These are phyloP conservation scores for Plecotus auritus DNA, from an alignment of 2,113 vertebrate genomes.

Conservation along the genomic window DNA sequence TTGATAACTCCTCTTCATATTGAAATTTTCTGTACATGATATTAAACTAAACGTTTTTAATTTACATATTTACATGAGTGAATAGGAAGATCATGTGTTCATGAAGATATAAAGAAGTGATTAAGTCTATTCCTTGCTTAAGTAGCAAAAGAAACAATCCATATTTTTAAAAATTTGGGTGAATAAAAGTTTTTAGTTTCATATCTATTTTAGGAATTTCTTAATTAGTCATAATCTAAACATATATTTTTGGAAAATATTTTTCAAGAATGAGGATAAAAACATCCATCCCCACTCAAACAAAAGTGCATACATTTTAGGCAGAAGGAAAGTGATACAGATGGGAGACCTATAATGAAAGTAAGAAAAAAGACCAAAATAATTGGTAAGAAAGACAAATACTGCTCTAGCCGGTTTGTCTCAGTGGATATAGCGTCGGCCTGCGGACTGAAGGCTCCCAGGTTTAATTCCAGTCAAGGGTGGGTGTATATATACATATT, in stretches of 20 bases:
- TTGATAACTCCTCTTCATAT: neutral
- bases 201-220: neutral
- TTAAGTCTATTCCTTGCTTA: neutral
- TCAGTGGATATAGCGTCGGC: too few species aligned
- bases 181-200: neutral
- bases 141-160: neutral
- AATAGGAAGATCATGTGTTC: neutral
- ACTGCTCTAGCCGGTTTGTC: too few species aligned
- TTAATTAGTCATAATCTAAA: neutral
- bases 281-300: neutral
- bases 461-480: too few species aligned
- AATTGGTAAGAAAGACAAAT: neutral
- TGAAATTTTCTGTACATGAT: neutral
- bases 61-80: slow-evolving; percentile 2
- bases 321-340: neutral
- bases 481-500: neutral
- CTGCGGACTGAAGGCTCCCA: too few species aligned
- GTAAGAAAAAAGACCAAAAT: neutral
- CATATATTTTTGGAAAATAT: neutral
- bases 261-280: neutral
- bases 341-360: neutral
- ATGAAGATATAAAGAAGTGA: neutral
- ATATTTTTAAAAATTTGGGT: neutral
- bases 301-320: neutral
- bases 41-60: neutral